These are phyloP conservation scores for Otolemur garnettii DNA, from an alignment of 2,113 vertebrate genomes.

Conservation along the genomic window DNA sequence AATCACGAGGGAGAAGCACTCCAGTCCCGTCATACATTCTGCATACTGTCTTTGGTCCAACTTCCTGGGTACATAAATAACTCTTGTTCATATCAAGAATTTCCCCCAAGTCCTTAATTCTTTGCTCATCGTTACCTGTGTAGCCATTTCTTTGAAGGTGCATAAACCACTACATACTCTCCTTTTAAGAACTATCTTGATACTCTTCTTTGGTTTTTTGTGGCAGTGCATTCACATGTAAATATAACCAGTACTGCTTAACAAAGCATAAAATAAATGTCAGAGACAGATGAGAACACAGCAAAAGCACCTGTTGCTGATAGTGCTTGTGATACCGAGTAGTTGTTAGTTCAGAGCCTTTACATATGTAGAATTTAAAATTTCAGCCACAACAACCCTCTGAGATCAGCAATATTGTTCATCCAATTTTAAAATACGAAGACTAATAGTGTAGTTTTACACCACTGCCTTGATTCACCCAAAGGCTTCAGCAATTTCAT, in stretches of 20 bases:
- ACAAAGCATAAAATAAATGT: not conserved
- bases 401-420: not conserved
- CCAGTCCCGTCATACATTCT: not conserved
- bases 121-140: not conserved
- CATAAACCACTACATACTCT: not conserved
- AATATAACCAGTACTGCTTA: not conserved
- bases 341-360: not conserved
- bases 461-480: not conserved
- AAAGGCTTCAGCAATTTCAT: not conserved
- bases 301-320: not conserved
- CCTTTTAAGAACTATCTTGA: not conserved
- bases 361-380: not conserved
- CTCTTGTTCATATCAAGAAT: not conserved
- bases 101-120: not conserved
- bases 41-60: not conserved
- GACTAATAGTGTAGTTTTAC: not conserved
- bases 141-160: not conserved
- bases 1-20: not conserved
- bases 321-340: not conserved
- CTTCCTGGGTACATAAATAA: not conserved
- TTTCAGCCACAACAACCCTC: not conserved
- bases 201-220: not conserved
- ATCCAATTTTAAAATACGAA: conserved; percentile 29
- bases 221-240: not conserved
- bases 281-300: not conserved